Base-by-base conservation (phyloP, 2,888 invertebrate genomes). In the Therioaphis trifolii region DNA sequence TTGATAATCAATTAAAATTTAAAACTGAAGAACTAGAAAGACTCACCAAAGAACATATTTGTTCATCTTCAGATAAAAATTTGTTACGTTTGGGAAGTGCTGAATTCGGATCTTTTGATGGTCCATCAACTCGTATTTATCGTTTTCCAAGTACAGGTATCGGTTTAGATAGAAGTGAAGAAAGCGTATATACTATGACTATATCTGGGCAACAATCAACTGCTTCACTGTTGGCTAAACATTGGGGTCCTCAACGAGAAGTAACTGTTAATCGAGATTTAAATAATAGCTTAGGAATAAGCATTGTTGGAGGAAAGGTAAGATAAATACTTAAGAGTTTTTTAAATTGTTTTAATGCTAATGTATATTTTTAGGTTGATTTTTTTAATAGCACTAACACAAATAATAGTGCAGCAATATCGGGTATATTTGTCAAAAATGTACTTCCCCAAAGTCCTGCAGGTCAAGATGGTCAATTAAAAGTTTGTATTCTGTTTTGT, bases 401-500 rank as follows among this genome's bases (percentile, higher is more conserved):
- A 86, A 92, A 93, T 86, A 92, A 93, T 85, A 93, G 94, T 80
- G 92, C 91, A 85, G 91, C 91, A 74, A 92, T 98, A 86, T 94
- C 96, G 84, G 99, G 99, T 9, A 98, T 99, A 88, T 99, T 99
- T 89, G 96, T 99, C 88, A 99, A 99, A 89, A 96, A 97, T 87
- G 98, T 99, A 0, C 93, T 98, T 18, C 93, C 96, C 0, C 94
- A 96, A 85, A 97, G 97, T 89, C 98, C 99, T 0, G 99, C 99
- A 0, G 97, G 96, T 74, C 91, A 92, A 87, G 94, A 95, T 86
- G 94, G 95, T n/a, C 93, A 94, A 87, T 89, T 96, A 66, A 94
- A 95, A 91, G 96, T 95, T 89, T 89, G 61, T 46, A 49, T 29
- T 66, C 12, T 29, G 40, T 43, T 12, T 12, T 43, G 3, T 27